Percentiles rank a stretch among this genome's conserved stretches.
Conservation (phyloP, 2,888 invertebrate species). For the Nemurella pictetii region DNA sequence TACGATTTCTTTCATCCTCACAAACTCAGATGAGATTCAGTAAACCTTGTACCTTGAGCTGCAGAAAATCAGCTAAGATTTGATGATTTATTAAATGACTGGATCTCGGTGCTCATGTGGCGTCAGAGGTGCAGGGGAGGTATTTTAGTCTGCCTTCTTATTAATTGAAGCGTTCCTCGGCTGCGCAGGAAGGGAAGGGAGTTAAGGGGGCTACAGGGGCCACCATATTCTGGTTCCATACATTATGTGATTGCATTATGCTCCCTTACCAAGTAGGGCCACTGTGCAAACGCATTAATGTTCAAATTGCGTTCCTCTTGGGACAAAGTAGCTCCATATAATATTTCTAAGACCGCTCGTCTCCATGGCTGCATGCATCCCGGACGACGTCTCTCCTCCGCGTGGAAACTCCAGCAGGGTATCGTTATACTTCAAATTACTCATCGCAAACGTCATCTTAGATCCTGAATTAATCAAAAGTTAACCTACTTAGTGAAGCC, state of each 20-base stretch:
- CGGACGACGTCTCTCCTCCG: not conserved
- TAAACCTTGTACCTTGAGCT: not conserved
- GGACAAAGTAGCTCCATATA: not conserved
- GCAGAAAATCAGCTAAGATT: not conserved
- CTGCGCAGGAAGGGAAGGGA: not conserved
- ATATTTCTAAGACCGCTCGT: not conserved
- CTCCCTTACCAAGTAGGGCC: not conserved
- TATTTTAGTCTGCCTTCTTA: not conserved
- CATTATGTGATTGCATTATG: not conserved
- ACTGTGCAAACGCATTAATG: not conserved
- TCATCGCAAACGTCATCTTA: slow-evolving; percentile 23
- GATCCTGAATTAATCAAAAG: slow-evolving; percentile 15
- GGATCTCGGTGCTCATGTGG: not conserved
- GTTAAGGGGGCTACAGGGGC: not conserved
- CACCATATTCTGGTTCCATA: not conserved
- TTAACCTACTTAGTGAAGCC: not conserved
- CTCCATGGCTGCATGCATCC: not conserved
- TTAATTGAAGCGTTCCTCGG: not conserved
- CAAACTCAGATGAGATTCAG: not conserved
- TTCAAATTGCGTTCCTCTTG: not conserved
- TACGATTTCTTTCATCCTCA: not conserved
- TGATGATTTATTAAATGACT: not conserved
- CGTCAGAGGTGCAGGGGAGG: not conserved
- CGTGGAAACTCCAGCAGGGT: not conserved
- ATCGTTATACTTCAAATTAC: slow-evolving; percentile 10